Evolutionary conservation across 2,797 vertebrate genomes (phyloP), one percentile per base, ranked within the genome.

Genomic region (Iguana delicatissima): DNA sequence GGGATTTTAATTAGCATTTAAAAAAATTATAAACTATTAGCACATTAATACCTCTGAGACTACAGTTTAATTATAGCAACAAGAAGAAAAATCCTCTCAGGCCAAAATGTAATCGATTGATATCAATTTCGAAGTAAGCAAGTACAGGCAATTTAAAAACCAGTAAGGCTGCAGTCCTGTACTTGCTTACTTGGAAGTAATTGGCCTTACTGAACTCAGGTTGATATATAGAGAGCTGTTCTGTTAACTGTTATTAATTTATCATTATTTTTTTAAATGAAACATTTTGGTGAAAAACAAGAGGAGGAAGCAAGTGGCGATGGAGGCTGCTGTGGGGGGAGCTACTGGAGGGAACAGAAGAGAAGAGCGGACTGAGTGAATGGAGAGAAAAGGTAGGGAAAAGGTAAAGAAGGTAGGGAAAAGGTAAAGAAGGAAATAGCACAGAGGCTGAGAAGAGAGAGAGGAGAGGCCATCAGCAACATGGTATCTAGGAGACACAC

Each of bases 71-170:
- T 50, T 14, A 3, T n/a, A 0, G 14, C 76, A 94, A 90, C 94
- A 93, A 91, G 59, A 62, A 62, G 20, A 62, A 62, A 88, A 89
- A 32, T 79, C 86, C 85, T 94, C 92, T 86, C 67, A 84, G 69
- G 72, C 80, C 80, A 87, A 90, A 90, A 77, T n/a, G 32, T 62
- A 90, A 76, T 35, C 22, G 35, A 16, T 83, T 13, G 38, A 52
- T 59, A 55, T 69, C 20, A 69, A 80, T n/a, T n/a, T n/a, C n/a
- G n/a, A n/a, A n/a, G n/a, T n/a, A n/a, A n/a, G n/a, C n/a, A n/a
- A n/a, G n/a, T n/a, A n/a, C n/a, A 85, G 24, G 26, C 29, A 76
- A 50, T 38, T 46, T 24, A 26, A 38, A 85, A 84, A 32, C 32
- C 3, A 55, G 14, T 46, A n/a, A 38, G 22, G 35, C 2, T 42